phyloP scores from a whole-genome alignment of 2,797 vertebrate genomes.

The Hyperoplus immaculatus region DNA sequence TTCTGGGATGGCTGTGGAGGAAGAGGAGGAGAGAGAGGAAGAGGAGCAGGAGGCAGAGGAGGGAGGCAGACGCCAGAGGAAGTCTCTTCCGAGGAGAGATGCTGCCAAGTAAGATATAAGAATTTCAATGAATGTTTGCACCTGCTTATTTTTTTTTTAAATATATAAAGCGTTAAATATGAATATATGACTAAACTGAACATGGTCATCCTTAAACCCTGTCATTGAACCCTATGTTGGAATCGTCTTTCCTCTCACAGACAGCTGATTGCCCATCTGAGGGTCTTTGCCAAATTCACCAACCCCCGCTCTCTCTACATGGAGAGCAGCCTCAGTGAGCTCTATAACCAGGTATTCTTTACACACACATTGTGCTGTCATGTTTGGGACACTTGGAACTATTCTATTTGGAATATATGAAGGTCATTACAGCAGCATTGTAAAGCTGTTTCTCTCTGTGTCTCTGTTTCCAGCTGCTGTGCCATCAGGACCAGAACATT shows the following conservation, averaged over 20 bases:
- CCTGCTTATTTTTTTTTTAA: not conserved
- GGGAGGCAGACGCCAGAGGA: constrained; percentile 85
- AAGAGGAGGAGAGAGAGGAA: constrained; percentile 73
- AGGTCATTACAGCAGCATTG: not conserved
- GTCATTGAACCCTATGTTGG: not conserved
- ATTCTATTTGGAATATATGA: not conserved
- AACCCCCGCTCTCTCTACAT: constrained; percentile 94
- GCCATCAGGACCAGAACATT: constrained; percentile 94
- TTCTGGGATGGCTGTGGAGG: constrained; percentile 66
- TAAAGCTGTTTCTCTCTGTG: not conserved
- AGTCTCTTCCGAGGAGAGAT: constrained; percentile 75
- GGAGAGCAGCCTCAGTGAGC: constrained; percentile 89
- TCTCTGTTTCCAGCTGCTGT: constrained; percentile 87
- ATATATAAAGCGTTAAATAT: not conserved
- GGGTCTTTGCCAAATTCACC: constrained; percentile 95
- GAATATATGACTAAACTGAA: too few relatives aligned
- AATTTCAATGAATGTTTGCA: not conserved
- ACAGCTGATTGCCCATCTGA: constrained; percentile 92
- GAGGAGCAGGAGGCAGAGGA: constrained; percentile 78
- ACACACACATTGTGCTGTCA: not conserved
- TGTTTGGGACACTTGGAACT: not conserved
- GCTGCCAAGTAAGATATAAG: constrained; percentile 80
- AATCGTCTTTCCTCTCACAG: constrained; percentile 70
- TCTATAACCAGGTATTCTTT: constrained; percentile 91
- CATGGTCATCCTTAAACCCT: too few relatives aligned